Evolutionary conservation across 2,888 invertebrate species (phyloP).

Genomic region (Charanyca ferruginea): DNA sequence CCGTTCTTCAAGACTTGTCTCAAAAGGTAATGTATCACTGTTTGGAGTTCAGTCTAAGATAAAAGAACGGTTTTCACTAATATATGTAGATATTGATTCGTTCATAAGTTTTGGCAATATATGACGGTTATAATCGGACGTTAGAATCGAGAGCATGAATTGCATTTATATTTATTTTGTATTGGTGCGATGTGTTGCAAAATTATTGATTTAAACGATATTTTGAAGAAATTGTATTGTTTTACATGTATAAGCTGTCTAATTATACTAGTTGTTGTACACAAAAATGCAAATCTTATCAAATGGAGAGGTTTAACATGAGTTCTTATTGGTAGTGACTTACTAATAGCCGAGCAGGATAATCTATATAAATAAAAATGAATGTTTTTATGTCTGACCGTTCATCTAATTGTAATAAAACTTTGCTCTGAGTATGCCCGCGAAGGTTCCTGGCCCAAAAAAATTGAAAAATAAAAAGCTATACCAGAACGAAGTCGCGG

Average conservation of each 20-base stretch:
- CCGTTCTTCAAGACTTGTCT: background rate
- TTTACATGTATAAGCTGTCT: conserved; percentile 59
- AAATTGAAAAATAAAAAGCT: too few relatives aligned
- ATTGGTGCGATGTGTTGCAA: conserved; percentile 69
- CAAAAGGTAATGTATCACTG: conserved; percentile 2
- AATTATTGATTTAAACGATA: conserved; percentile 50
- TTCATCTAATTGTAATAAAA: too few relatives aligned
- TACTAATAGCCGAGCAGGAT: background rate
- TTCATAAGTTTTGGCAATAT: conserved; percentile 41
- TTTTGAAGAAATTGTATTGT: conserved; percentile 58
- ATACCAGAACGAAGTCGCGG: too few relatives aligned
- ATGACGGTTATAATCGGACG: conserved; percentile 73
- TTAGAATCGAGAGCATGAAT: conserved; percentile 74
- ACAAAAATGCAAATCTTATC: conserved; percentile 40
- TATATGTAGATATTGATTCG: conserved; percentile 66
- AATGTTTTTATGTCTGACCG: too few relatives aligned
- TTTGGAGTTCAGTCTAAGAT: conserved; percentile 39
- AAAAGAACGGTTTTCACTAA: conserved; percentile 12
- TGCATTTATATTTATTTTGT: conserved; percentile 84
- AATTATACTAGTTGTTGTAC: conserved; percentile 45
- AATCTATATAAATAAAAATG: too few relatives aligned
- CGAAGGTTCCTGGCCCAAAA: too few relatives aligned
- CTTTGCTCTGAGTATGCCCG: too few relatives aligned
- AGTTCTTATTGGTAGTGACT: background rate
- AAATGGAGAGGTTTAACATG: conserved; percentile 24